These are phyloP conservation scores for Ammospiza caudacuta DNA, from an alignment of 2,113 vertebrate genomes.

Conservation along the genomic window DNA sequence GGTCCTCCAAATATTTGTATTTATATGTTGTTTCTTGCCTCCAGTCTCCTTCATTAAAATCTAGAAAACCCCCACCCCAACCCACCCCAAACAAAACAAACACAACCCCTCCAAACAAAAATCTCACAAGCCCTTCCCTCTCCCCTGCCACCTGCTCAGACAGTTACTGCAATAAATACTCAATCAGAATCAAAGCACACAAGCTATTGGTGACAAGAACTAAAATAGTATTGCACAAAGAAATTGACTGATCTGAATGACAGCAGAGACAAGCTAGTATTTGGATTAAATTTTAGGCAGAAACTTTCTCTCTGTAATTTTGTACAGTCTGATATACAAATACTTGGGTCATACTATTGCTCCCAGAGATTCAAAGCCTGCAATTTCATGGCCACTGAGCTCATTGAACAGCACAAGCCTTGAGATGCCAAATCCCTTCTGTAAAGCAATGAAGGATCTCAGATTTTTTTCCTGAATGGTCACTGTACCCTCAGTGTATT, in stretches of 20 bases:
- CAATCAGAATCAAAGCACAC: not conserved
- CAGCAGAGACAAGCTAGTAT: not conserved
- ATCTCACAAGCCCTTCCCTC: not conserved
- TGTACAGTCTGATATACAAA: not conserved
- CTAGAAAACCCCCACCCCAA: fast-evolving
- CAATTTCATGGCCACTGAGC: not conserved
- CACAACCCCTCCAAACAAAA: not conserved
- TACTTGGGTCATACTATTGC: not conserved
- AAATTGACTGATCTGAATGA: not conserved
- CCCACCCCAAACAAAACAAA: not conserved
- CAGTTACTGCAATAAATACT: not conserved
- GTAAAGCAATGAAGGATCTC: not conserved
- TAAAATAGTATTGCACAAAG: not conserved
- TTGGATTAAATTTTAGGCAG: not conserved
- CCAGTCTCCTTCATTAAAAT: not conserved
- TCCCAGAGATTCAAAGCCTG: not conserved
- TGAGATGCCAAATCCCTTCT: not conserved
- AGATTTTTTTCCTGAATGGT: not conserved
- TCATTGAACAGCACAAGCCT: not conserved
- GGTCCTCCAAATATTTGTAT: not conserved
- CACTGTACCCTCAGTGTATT: not conserved
- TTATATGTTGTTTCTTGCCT: not conserved
- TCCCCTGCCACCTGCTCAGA: fast-evolving
- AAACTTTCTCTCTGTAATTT: not conserved
- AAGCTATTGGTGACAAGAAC: not conserved